phyloP scores from a whole-genome alignment of 2,888 invertebrate genomes.

The Tromatobia lineatoria region DNA sequence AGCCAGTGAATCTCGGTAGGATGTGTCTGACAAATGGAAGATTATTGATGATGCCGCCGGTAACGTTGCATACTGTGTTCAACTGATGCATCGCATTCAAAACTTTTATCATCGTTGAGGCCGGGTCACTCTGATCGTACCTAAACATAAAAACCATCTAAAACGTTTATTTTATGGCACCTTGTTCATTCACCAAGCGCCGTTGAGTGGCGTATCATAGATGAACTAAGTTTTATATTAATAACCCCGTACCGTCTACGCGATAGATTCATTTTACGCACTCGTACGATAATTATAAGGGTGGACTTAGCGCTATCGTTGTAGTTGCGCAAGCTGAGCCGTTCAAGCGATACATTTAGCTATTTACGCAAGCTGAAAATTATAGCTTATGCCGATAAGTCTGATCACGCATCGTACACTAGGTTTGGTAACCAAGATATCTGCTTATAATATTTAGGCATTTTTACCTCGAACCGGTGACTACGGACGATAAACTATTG shows the following conservation, averaged over 20 bases:
- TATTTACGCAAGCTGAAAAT: neutral
- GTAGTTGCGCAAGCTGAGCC: too few relatives aligned
- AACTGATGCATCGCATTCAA: slow-evolving; percentile 88
- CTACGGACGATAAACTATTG: slow-evolving; percentile 90
- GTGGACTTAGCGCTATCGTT: too few relatives aligned
- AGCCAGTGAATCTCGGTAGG: slow-evolving; percentile 88
- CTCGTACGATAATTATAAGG: too few relatives aligned
- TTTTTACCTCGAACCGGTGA: slow-evolving; percentile 88
- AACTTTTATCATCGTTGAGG: slow-evolving; percentile 87
- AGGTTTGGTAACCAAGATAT: too few relatives aligned
- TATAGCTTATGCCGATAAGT: too few relatives aligned
- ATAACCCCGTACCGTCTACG: neutral
- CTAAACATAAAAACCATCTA: slow-evolving; percentile 66
- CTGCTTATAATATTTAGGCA: slow-evolving; percentile 7
- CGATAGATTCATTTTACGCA: neutral
- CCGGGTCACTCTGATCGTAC: slow-evolving; percentile 87
- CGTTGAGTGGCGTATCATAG: too few relatives aligned
- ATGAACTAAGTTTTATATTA: too few relatives aligned
- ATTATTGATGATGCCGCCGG: slow-evolving; percentile 90
- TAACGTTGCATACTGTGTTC: slow-evolving; percentile 85
- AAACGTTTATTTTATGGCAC: too few relatives aligned
- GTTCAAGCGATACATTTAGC: neutral
- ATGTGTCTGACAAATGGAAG: slow-evolving; percentile 89
- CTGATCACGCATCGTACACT: too few relatives aligned
- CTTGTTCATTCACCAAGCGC: too few relatives aligned